Conservation (phyloP, 2,888 invertebrate species). For the Torymus texanus region DNA sequence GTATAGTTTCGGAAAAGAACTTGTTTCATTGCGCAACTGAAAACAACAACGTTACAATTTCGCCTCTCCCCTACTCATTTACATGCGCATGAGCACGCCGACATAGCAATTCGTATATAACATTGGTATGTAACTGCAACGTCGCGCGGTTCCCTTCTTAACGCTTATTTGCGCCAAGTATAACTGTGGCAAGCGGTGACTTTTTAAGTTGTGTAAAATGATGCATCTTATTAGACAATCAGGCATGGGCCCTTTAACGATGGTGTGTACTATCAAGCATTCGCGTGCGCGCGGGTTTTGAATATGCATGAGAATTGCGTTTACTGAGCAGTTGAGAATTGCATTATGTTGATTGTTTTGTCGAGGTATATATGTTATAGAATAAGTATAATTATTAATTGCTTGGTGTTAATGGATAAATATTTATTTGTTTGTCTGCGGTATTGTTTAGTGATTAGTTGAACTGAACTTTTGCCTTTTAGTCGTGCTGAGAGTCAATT, state of each 20-base stretch:
- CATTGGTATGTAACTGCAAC: no score
- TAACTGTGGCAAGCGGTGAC: background rate
- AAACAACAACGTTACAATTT: slow-evolving; percentile 7
- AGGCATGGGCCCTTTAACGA: background rate
- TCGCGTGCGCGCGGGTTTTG: background rate
- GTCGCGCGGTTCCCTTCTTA: background rate
- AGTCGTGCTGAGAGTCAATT: no score
- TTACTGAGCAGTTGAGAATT: no score
- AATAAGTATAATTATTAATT: no score
- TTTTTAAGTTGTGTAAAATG: slow-evolving; percentile 9
- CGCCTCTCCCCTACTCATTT: slow-evolving; percentile 2
- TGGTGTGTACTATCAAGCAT: no score
- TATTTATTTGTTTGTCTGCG: no score
- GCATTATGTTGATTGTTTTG: no score
- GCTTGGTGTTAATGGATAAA: no score
- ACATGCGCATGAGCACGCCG: background rate
- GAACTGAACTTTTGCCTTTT: no score
- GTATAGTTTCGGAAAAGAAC: slow-evolving; percentile 9
- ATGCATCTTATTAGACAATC: slow-evolving; percentile 11
- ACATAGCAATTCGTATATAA: slow-evolving; percentile 18
- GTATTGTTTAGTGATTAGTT: no score
- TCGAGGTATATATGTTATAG: no score
- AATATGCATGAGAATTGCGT: no score
- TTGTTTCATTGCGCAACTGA: slow-evolving; percentile 3
- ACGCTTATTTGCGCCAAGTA: slow-evolving; percentile 1